Percentiles rank a stretch among this genome's conserved stretches.
These are phyloP conservation scores for Alentia gelatinosa DNA, from an alignment of 2,888 invertebrate genomes.

Conservation along the genomic window DNA sequence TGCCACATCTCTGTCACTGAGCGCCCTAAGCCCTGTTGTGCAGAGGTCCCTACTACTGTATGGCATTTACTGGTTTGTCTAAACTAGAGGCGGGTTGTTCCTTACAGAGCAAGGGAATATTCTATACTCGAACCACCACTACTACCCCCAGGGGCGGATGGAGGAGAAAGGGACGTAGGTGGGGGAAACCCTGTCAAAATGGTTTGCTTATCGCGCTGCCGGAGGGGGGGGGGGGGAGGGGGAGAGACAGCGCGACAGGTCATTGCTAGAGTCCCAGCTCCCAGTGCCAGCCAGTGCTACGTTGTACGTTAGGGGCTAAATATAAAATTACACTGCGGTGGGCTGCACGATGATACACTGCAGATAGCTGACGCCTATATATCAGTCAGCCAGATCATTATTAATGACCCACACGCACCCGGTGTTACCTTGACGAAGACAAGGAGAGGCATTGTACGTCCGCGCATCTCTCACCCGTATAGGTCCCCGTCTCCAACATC, in stretches of 20 bases:
- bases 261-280: neutral
- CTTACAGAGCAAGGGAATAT: too few relatives aligned
- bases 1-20: too few relatives aligned
- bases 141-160: too few relatives aligned
- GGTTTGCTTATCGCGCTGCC: conserved; percentile 29
- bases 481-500: neutral
- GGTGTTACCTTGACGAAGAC: neutral
- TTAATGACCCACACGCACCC: conserved; percentile 18
- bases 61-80: too few relatives aligned
- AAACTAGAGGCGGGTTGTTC: too few relatives aligned
- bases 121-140: too few relatives aligned
- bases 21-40: too few relatives aligned
- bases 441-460: neutral
- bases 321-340: neutral
- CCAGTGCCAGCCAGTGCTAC: conserved; percentile 34
- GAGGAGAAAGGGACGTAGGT: too few relatives aligned
- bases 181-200: conserved; percentile 33
- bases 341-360: neutral
- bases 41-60: too few relatives aligned
- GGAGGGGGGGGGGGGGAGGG: neutral
- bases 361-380: neutral
- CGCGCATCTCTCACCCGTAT: neutral
- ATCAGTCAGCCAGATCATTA: conserved; percentile 26
- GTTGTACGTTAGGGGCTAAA: neutral
- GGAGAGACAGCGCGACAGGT: conserved; percentile 6